Evolutionary conservation across 2,797 vertebrate species (phyloP).

Genomic region (Arctocebus calabarensis): DNA sequence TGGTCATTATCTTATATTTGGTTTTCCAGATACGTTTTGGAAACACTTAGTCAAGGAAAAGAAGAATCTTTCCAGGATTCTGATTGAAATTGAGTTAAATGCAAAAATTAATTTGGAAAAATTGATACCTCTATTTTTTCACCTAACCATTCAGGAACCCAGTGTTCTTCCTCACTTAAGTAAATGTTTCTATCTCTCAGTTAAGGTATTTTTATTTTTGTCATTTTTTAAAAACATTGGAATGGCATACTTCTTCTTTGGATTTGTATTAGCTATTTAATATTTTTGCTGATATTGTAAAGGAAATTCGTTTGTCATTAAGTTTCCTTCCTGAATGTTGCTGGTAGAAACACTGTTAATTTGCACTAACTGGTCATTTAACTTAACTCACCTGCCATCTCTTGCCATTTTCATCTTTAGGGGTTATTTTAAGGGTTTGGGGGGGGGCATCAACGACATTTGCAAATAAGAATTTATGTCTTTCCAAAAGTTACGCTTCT

Average conservation of each 20-base stretch:
- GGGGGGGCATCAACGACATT: neutral
- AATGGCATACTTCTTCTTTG: neutral
- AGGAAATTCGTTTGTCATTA: slow-evolving; percentile 20
- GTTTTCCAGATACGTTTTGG: slow-evolving; percentile 40
- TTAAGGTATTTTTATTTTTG: neutral
- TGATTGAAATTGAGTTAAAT: slow-evolving; percentile 52
- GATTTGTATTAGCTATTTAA: slow-evolving; percentile 18
- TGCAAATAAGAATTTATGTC: slow-evolving; percentile 46
- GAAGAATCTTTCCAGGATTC: slow-evolving; percentile 14
- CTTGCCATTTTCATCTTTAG: slow-evolving; percentile 15
- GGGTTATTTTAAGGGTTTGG: slow-evolving; percentile 2
- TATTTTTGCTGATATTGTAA: neutral
- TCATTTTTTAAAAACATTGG: neutral
- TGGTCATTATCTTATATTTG: slow-evolving; percentile 32
- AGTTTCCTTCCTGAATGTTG: neutral
- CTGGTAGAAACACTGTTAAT: neutral
- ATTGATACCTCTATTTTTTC: neutral
- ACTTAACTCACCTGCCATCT: neutral
- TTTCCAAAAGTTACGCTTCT: neutral
- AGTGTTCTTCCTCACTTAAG: neutral
- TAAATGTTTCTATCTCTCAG: neutral
- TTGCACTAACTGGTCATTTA: neutral
- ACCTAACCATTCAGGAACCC: neutral
- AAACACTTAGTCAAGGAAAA: slow-evolving; percentile 50
- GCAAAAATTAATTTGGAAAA: slow-evolving; percentile 62